Evolutionary conservation across 1,140 invertebrate genomes (phyloP).

Genomic region (Eueides isabella): DNA sequence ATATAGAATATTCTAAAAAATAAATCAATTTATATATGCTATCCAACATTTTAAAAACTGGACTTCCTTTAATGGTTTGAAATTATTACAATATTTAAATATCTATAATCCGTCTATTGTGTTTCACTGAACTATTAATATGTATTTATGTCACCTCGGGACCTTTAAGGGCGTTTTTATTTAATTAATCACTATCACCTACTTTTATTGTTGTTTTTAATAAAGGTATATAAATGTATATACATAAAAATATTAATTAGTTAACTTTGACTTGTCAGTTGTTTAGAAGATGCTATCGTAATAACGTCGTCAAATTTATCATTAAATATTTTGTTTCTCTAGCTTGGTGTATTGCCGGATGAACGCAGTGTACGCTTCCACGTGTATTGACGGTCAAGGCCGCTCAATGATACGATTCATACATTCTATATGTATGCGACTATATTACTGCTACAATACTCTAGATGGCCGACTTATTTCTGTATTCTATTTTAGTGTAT

Average conservation of each 20-base stretch:
- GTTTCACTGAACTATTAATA: background rate
- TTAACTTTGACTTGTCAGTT: too few relatives aligned
- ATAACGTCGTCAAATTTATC: too few relatives aligned
- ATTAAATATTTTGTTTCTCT: background rate
- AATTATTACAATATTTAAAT: background rate
- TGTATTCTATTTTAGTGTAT: background rate
- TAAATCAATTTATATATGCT: too few relatives aligned
- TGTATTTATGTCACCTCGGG: background rate
- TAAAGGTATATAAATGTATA: too few relatives aligned
- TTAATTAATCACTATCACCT: background rate
- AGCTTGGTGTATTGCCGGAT: background rate
- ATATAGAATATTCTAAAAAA: too few relatives aligned
- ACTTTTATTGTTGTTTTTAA: too few relatives aligned
- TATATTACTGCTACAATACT: background rate
- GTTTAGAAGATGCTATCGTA: too few relatives aligned
- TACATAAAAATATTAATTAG: too few relatives aligned
- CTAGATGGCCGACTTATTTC: background rate
- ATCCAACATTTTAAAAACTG: too few relatives aligned
- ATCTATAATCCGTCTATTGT: background rate
- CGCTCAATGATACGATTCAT: constrained; percentile 26
- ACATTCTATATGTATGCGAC: background rate
- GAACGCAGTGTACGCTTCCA: constrained; percentile 30
- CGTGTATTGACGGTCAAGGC: constrained; percentile 31
- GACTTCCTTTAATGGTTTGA: too few relatives aligned
- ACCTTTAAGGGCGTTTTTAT: background rate